These are phyloP conservation scores for Drosophila gunungcola DNA, from an alignment of 1,140 invertebrate genomes.

Conservation along the genomic window DNA sequence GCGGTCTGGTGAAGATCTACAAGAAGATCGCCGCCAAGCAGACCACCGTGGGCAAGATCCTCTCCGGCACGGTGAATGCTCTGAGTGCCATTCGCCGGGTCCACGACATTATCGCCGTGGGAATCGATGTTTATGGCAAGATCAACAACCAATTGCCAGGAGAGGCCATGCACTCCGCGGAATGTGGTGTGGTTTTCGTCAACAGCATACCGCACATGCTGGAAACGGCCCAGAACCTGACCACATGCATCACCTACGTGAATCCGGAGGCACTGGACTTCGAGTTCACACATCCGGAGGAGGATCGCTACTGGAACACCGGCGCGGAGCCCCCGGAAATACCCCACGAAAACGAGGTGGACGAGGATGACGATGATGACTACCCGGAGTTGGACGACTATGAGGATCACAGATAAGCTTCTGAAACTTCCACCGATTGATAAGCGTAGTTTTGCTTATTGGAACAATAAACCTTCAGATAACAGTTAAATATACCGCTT, in stretches of 20 bases:
- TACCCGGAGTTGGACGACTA: slow-evolving; percentile 42
- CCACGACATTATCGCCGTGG: slow-evolving; percentile 68
- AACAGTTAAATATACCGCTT: neutral
- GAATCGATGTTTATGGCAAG: slow-evolving; percentile 60
- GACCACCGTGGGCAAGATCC: slow-evolving; percentile 66
- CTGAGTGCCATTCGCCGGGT: slow-evolving; percentile 58
- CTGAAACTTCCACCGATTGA: slow-evolving; percentile 12
- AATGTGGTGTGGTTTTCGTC: slow-evolving; percentile 56
- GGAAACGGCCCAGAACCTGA: slow-evolving; percentile 67
- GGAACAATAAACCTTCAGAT: neutral
- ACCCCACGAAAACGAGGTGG: slow-evolving; percentile 53
- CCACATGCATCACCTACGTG: slow-evolving; percentile 60
- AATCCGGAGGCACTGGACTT: slow-evolving; percentile 52
- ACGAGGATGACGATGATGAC: slow-evolving; percentile 33
- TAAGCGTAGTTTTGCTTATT: slow-evolving; percentile 21
- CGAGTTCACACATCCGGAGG: slow-evolving; percentile 70
- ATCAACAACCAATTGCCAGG: slow-evolving; percentile 58
- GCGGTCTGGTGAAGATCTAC: slow-evolving; percentile 63
- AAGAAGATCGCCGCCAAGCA: slow-evolving; percentile 71
- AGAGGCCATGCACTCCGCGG: slow-evolving; percentile 34
- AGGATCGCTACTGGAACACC: slow-evolving; percentile 70
- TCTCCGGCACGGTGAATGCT: slow-evolving; percentile 62
- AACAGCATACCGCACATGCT: slow-evolving; percentile 65
- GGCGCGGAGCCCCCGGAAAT: slow-evolving; percentile 53
- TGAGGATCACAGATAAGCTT: slow-evolving; percentile 56